These are phyloP conservation scores for Larimichthys crocea DNA, from an alignment of 2,113 vertebrate genomes.

Conservation along the genomic window DNA sequence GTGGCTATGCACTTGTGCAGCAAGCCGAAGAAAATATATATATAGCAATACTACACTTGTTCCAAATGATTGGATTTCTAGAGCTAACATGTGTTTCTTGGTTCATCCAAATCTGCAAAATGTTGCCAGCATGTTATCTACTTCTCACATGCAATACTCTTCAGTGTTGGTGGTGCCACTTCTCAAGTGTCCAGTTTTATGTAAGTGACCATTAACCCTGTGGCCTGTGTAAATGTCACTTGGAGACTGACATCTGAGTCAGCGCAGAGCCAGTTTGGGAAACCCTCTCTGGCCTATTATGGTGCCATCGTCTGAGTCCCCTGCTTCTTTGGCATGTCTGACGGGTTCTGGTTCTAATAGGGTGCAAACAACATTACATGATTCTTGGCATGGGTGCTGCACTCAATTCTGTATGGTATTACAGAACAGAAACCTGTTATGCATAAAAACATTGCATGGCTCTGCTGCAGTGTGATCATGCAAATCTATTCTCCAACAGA, in stretches of 20 bases:
- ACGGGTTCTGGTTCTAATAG: constrained; percentile 10
- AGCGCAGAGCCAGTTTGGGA: constrained; percentile 68
- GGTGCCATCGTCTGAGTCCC: constrained; percentile 43
- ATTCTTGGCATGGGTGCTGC: background rate
- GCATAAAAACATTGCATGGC: background rate
- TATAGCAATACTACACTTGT: no score
- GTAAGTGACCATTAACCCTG: constrained; percentile 44
- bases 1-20: background rate
- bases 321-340: constrained; percentile 27
- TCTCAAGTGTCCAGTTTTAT: constrained; percentile 65
- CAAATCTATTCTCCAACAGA: background rate
- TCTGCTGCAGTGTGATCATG: background rate
- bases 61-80: background rate
- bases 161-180: background rate
- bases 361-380: background rate
- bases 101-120: background rate
- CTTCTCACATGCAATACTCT: constrained; percentile 6
- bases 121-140: constrained; percentile 13
- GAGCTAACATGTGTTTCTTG: background rate
- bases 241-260: constrained; percentile 66
- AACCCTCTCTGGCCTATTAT: constrained; percentile 73
- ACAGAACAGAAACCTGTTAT: background rate
- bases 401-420: background rate
- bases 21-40: background rate
- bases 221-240: constrained; percentile 78